Base-by-base conservation (phyloP, 2,888 invertebrate species). In the Apeira syringaria region DNA sequence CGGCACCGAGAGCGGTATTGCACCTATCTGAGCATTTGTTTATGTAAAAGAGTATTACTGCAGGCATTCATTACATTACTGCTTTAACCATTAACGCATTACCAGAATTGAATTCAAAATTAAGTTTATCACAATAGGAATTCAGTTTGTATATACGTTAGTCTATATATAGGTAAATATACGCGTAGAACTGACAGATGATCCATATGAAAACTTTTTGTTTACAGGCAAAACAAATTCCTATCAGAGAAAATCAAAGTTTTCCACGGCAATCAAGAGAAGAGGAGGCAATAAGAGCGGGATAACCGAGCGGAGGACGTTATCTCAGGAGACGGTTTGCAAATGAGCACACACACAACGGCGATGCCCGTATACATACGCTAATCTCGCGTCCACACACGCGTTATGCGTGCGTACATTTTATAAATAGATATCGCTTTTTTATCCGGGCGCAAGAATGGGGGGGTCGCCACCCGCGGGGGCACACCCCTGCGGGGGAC, bases 371-470 rank as follows among this genome's bases (percentile, higher is more conserved):
- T 74, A n/a, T n/a, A 74, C 79, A 72, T 63, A 66, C 73, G 73
- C 68, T 83, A 82, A 81, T 78, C 76, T 68, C 64, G 61, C 68
- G 81, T 85, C 74, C 85, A 77, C 83, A 86, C 74, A 76, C 74
- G 74, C 68, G 35, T 74, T 77, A 76, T 73, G 77, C 80, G 78
- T 78, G 79, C 80, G 75, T 84, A 88, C 87, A 82, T 86, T 87
- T 86, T 87, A 89, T 89, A 89, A 89, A 89, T 88, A 89, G 88
- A 87, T 88, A 88, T 88, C 86, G 88, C 76, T 89, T 89, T 89
- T 89, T 89, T 88, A 88, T 88, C 87, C 87, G 80, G 81, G 86
- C 81, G 86, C 83, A 87, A 87, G 89, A 88, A 87, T 85, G 79
- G 82, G 59, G n/a, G 85, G 81, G 79, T 78, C 69, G 74, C 80